Evolutionary conservation across 2,113 vertebrate species (phyloP), one percentile per base, ranked within the genome.

Genomic region (Rafetus swinhoei): DNA sequence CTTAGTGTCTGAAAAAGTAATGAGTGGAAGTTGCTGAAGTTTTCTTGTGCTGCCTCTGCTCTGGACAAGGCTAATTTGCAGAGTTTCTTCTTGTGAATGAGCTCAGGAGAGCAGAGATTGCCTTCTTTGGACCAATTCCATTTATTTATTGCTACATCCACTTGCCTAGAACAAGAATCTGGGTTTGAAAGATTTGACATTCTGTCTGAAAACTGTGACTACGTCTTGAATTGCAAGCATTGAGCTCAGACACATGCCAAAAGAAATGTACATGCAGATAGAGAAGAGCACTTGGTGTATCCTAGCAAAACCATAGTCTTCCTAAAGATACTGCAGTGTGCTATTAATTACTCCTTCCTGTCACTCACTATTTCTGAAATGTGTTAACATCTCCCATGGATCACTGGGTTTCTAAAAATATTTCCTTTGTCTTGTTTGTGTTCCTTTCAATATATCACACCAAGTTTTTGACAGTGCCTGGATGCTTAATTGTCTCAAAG

Each of bases 401-500:
- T 93, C 72, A 62, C 76, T 97, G 84, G 89, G 90, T 97, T 97
- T 95, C 87, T 89, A 95, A 97, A 97, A 97, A 92, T 85, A 94
- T 13, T 94, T 88, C 82, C 88, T 95, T 90, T 91, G 82, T 83
- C 97, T 96, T 97, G 83, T 52, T 21, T 89, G 86, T 88, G 65
- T 96, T 97, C 79, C 72, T 97, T 97, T 95, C 69, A 90, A 57
- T 94, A 95, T 95, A 96, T 95, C 79, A 79, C 81, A 95, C 95
- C 80, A 85, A 96, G 88, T 94, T 98, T 97, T 88, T 97, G 95
- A 97, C 12, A 57, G 86, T 90, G 93, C 93, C 95, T 95, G 93
- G 85, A 89, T 94, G 92, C 90, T 92, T 95, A 95, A 93, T 97
- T 97, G 97, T 95, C 88, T 97, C 95, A 94, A 95, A 96, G 90